Base-by-base conservation (phyloP, 2,888 invertebrate genomes). In the Andrena bicolor region DNA sequence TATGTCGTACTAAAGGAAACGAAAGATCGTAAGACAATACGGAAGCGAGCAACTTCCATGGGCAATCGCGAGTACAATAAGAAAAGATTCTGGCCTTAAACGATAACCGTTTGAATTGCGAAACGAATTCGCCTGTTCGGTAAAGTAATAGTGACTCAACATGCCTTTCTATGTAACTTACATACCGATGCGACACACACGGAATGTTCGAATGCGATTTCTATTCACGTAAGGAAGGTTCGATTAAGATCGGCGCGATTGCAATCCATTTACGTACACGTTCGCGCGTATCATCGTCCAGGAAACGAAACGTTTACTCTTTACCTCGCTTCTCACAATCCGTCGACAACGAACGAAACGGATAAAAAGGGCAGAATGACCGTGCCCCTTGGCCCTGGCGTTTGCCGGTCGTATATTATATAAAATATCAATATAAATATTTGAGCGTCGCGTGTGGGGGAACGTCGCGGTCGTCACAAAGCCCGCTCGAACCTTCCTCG, bases 401-500 rank as follows among this genome's bases (percentile, higher is more conserved):
- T 78, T 51, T 41, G 16, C 20, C 64, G 60, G 56, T 69, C 79
- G 51, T 82, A 79, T 75, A 79, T 28, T 79, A 79, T 78, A 79
- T 76, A 82, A 84, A 79, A 82, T 82, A 82, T 83, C 49, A 49
- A 79, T 82, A 72, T 53, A 79, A 79, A 79, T 68, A 76, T 82
- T 84, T 82, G 83, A 84, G 79, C 83, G 60, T 82, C 49, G 72
- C 72, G 32, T 23, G 13, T 56, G 26, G 6, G 49, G 72, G 60
- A 73, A 68, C 51, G 20, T 79, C 51, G 61, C 28, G 56, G 13
- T 74, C 61, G 72, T 65, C 48, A 48, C 74, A 69, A 74, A 74
- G 68, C 69, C 84, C 82, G 53, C 66, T 76, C 53, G 82, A 82
- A 77, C 60, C 77, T 75, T 84, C 74, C 66, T 69, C 58, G 61